phyloP scores from a whole-genome alignment of 2,888 invertebrate genomes.

The Apamea epomidion region DNA sequence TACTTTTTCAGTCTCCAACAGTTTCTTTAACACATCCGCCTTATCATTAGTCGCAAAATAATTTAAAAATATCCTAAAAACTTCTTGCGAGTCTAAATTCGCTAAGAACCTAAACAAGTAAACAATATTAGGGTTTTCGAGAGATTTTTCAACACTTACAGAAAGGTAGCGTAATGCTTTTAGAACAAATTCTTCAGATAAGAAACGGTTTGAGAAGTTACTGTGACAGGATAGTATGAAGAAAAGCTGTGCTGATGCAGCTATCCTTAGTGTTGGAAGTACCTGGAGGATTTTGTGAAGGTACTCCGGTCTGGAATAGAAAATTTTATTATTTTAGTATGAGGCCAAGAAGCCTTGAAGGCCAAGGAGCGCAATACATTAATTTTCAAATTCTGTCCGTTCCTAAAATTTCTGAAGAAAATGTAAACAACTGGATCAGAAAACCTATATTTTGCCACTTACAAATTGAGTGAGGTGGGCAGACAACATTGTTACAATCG shows the following conservation, averaged over 20 bases:
- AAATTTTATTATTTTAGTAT: not conserved
- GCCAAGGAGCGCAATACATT: not conserved
- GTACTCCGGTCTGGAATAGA: constrained; percentile 76
- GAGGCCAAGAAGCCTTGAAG: not conserved
- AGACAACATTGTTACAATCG: not conserved
- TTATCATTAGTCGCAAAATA: constrained; percentile 69
- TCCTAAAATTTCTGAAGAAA: not conserved
- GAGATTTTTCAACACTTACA: constrained; percentile 65
- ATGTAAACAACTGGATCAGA: not conserved
- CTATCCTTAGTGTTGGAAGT: constrained; percentile 62
- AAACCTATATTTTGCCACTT: not conserved
- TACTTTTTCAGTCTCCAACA: constrained; percentile 66
- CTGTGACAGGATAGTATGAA: constrained; percentile 81
- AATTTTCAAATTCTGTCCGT: not conserved
- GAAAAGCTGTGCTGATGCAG: constrained; percentile 71
- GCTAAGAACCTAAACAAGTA: constrained; percentile 78
- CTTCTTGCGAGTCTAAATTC: constrained; percentile 70
- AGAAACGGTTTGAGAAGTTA: constrained; percentile 66
- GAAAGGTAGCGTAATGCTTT: constrained; percentile 69
- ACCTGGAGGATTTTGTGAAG: constrained; percentile 70
- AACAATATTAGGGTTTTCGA: constrained; percentile 66
- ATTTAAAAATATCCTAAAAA: constrained; percentile 68
- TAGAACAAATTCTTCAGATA: constrained; percentile 67
- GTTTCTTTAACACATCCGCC: constrained; percentile 60
- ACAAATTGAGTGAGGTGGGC: not conserved